Percentiles rank a stretch among this genome's conserved stretches.
Evolutionary conservation across 2,113 vertebrate species (phyloP).

Genomic region (Thalassoma bifasciatum): DNA sequence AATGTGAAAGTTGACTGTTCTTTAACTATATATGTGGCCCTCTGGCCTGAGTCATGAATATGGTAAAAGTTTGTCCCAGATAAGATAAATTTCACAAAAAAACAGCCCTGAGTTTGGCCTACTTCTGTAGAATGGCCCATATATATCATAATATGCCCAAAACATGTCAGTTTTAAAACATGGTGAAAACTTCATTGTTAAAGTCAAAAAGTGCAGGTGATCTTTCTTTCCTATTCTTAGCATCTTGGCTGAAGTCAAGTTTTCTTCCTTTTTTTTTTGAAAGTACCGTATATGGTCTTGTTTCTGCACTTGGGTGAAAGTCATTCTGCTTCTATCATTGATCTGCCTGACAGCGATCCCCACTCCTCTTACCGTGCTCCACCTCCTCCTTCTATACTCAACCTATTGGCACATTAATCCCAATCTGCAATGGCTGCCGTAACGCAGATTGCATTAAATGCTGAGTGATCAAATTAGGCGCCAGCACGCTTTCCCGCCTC

Average conservation of each 20-base stretch:
- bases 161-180: too few relatives aligned
- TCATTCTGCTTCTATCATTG: constrained; percentile 34
- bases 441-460: constrained; percentile 74
- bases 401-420: constrained; percentile 72
- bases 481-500: constrained; percentile 64
- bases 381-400: constrained; percentile 50
- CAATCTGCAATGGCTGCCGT: constrained; percentile 64
- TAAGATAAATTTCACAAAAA: too few relatives aligned
- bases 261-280: constrained; percentile 4
- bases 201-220: too few relatives aligned
- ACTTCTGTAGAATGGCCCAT: too few relatives aligned
- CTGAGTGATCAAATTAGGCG: constrained; percentile 78
- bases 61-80: too few relatives aligned
- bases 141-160: too few relatives aligned
- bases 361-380: constrained; percentile 23
- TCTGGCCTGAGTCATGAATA: too few relatives aligned
- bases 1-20: too few relatives aligned
- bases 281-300: neutral
- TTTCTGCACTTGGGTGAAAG: constrained; percentile 10
- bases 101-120: too few relatives aligned
- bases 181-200: too few relatives aligned
- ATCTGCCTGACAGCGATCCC: constrained; percentile 39
- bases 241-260: neutral
- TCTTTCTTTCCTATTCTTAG: too few relatives aligned
- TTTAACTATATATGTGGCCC: too few relatives aligned